Evolutionary conservation across 1,140 invertebrate species (phyloP).

Genomic region (Drosophila serrata): DNA sequence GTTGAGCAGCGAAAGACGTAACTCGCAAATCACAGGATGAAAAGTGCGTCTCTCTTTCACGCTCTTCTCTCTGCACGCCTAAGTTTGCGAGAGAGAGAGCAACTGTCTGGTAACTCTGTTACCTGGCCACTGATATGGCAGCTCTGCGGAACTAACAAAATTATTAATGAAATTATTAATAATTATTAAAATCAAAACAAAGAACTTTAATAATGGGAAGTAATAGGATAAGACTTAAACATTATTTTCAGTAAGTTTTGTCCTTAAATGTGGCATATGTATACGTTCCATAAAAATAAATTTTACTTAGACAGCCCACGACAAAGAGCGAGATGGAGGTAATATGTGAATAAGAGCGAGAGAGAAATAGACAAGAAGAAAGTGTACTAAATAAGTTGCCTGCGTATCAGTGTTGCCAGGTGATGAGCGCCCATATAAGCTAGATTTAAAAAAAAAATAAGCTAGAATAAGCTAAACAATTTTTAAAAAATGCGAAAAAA

Average conservation of each 20-base stretch:
- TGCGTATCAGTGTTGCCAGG: too few relatives aligned
- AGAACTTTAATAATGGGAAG: too few relatives aligned
- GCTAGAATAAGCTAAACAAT: too few relatives aligned
- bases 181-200: neutral
- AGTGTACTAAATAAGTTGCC: neutral
- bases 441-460: too few relatives aligned
- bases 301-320: neutral
- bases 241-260: too few relatives aligned
- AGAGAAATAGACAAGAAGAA: slow-evolving; percentile 5
- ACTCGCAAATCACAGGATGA: slow-evolving; percentile 23
- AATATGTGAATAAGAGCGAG: neutral
- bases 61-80: neutral
- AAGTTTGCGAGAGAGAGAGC: neutral
- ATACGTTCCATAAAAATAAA: too few relatives aligned
- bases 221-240: neutral
- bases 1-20: slow-evolving; percentile 60
- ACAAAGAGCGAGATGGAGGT: slow-evolving; percentile 5
- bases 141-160: neutral
- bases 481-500: too few relatives aligned
- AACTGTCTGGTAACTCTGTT: neutral
- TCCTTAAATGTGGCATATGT: neutral
- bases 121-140: neutral
- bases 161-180: neutral
- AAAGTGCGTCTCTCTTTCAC: slow-evolving; percentile 7
- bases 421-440: too few relatives aligned